phyloP scores from a whole-genome alignment of 92 coral and sea anemone genomes.

The Zoanthus sansibaricus region DNA sequence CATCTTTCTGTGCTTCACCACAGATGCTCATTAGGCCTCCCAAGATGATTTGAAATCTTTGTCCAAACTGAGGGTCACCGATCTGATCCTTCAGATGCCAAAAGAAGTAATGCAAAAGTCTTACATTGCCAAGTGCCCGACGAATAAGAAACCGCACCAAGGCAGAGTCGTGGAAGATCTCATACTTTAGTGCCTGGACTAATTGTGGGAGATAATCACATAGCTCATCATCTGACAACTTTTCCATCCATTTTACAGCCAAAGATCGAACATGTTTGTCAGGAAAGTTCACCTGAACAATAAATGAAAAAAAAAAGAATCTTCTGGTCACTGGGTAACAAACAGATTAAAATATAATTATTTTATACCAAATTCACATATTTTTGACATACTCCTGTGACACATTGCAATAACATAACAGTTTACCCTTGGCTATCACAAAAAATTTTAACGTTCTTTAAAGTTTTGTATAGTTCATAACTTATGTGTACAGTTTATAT shows the following conservation, averaged over 20 bases:
- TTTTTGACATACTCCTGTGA: too few relatives aligned
- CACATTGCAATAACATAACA: too few relatives aligned
- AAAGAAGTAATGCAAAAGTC: conserved; percentile 90
- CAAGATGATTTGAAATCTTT: conserved; percentile 91
- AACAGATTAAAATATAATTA: background rate
- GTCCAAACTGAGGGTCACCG: conserved; percentile 98
- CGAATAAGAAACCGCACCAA: conserved; percentile 91
- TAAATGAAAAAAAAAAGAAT: background rate
- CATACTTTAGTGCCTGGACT: conserved; percentile 97
- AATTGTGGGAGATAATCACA: conserved; percentile 98
- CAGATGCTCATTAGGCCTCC: conserved; percentile 93
- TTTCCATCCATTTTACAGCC: conserved; percentile 97
- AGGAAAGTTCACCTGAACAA: conserved; percentile 74
- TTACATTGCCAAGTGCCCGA: conserved; percentile 88
- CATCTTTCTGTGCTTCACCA: conserved; percentile 91
- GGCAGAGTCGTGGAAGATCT: conserved; percentile 95
- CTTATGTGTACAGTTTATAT: too few relatives aligned
- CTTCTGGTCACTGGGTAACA: background rate
- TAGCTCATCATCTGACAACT: conserved; percentile 89
- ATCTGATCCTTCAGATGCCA: conserved; percentile 97
- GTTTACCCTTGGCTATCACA: too few relatives aligned
- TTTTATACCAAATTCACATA: too few relatives aligned
- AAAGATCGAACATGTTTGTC: conserved; percentile 89
- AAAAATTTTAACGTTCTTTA: too few relatives aligned
- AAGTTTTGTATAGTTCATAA: too few relatives aligned